Evolutionary conservation across 2,797 vertebrate genomes (phyloP).

Genomic region (Neosalanx taihuensis): DNA sequence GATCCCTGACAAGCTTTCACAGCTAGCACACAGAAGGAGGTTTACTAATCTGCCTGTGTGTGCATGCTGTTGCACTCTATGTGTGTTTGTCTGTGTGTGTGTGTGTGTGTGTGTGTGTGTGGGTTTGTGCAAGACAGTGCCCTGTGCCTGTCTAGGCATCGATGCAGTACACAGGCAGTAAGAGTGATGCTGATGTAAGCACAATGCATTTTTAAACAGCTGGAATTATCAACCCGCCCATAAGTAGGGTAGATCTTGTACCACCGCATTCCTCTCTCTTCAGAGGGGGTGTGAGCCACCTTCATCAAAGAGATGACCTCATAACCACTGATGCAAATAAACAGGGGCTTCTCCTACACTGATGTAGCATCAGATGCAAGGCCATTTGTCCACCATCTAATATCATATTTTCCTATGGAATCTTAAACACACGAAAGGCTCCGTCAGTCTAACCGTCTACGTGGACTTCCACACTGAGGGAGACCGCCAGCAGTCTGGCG

Average conservation of each 20-base stretch:
- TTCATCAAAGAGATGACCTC: no score
- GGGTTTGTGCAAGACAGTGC: neutral
- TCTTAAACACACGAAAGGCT: no score
- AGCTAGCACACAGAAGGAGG: conserved; percentile 45
- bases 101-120: neutral
- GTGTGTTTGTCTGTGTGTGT: neutral
- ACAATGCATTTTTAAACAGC: conserved; percentile 44
- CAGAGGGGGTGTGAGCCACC: no score
- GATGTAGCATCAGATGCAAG: no score
- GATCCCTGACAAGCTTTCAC: conserved; percentile 60
- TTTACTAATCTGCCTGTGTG: conserved; percentile 33
- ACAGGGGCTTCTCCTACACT: no score
- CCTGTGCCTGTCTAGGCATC: conserved; percentile 1
- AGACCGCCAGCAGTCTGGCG: neutral
- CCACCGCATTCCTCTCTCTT: no score
- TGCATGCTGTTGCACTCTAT: neutral
- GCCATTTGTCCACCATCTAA: no score
- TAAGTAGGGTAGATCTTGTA: conserved; percentile 18
- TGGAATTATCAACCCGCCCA: conserved; percentile 35
- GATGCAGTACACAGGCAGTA: conserved; percentile 7
- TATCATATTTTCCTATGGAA: no score
- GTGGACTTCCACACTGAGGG: neutral
- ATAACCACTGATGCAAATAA: neutral
- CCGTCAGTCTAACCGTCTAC: no score
- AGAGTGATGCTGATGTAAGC: conserved; percentile 29